Evolutionary conservation across 2,888 invertebrate species (phyloP).

Genomic region (Vandiemenella viatica): DNA sequence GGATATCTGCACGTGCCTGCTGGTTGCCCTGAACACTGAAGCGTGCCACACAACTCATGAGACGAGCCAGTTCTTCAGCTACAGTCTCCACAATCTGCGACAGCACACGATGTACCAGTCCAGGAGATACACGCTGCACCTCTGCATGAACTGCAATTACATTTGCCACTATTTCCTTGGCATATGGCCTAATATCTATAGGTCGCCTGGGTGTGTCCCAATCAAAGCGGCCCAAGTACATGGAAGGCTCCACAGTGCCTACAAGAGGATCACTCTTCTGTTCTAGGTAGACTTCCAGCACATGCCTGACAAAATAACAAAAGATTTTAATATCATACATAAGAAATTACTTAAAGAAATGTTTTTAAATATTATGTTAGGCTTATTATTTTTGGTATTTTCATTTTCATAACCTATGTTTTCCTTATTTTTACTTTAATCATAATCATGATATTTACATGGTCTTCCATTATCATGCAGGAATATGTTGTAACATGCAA

Average conservation of each 20-base stretch:
- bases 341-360: too few relatives aligned
- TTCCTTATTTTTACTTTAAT: too few relatives aligned
- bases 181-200: constrained; percentile 69
- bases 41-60: constrained; percentile 62
- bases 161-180: constrained; percentile 65
- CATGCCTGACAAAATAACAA: constrained; percentile 28
- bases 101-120: constrained; percentile 54
- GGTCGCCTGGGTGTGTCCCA: constrained; percentile 66
- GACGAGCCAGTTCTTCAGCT: constrained; percentile 77
- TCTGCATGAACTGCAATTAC: constrained; percentile 12
- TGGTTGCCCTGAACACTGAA: constrained; percentile 54
- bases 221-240: constrained; percentile 82
- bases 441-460: too few relatives aligned
- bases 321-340: too few relatives aligned
- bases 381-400: too few relatives aligned
- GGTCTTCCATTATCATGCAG: too few relatives aligned
- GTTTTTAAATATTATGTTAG: too few relatives aligned
- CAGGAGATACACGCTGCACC: constrained; percentile 55
- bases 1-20: constrained; percentile 67
- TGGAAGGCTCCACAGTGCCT: constrained; percentile 89
- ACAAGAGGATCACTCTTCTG: constrained; percentile 87
- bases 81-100: constrained; percentile 76
- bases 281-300: constrained; percentile 68
- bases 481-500: too few relatives aligned
- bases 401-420: too few relatives aligned